Evolutionary conservation across 2,797 vertebrate genomes (phyloP).

Genomic region (Botia kubotai): DNA sequence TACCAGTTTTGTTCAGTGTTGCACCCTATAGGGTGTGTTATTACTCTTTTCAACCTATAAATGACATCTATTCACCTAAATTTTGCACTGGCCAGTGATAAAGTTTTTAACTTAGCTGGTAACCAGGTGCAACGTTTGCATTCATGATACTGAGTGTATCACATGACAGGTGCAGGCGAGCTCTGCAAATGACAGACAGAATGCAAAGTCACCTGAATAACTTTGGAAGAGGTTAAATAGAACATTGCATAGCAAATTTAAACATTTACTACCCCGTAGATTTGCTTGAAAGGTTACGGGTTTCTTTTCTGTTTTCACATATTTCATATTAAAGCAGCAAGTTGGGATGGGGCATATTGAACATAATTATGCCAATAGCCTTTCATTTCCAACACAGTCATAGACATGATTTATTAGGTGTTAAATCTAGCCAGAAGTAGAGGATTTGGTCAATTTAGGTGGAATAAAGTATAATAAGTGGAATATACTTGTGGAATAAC

Average conservation of each 20-base stretch:
- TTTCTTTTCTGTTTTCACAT: not conserved
- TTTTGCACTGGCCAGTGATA: not conserved
- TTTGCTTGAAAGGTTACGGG: not conserved
- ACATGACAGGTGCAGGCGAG: not conserved
- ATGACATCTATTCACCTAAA: slow-evolving; percentile 17
- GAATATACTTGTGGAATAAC: too few relatives aligned
- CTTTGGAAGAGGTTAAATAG: not conserved
- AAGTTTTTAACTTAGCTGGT: not conserved
- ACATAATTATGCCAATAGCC: not conserved
- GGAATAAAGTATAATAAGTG: not conserved
- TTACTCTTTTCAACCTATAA: slow-evolving; percentile 18
- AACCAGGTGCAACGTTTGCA: not conserved
- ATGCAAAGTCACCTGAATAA: not conserved
- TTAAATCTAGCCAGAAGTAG: not conserved
- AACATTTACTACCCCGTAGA: not conserved
- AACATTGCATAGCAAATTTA: not conserved
- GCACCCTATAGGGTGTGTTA: slow-evolving; percentile 25
- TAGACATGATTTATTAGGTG: not conserved
- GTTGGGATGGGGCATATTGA: too few relatives aligned
- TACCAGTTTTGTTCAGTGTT: slow-evolving; percentile 18
- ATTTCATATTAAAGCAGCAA: not conserved
- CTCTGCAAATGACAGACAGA: not conserved
- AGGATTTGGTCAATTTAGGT: not conserved
- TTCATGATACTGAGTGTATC: not conserved
- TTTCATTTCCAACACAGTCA: not conserved